Base-by-base conservation (phyloP, 2,113 vertebrate species). In the Thunnus maccoyii region DNA sequence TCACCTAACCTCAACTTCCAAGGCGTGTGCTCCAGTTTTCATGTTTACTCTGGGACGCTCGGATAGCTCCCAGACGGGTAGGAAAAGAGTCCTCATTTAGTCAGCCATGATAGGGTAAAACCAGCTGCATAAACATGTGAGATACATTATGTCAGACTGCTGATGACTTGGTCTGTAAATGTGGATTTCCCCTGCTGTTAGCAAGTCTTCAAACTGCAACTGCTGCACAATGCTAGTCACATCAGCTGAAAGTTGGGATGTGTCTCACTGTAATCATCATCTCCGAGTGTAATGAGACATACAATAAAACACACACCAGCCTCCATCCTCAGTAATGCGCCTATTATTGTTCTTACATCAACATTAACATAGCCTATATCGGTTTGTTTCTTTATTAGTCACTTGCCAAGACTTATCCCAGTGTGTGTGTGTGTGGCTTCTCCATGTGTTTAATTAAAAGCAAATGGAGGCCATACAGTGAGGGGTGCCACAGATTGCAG, bases 371-470 rank as follows among this genome's bases (percentile, higher is more conserved):
- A 15, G 5, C 47, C 12, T 20, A 25, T 41, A 47, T 75, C 78
- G 51, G 50, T 74, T 78, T 84, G 50, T 81, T 78, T 61, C 75
- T 86, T 81, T 80, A 72, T 82, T 69, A 76, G n/a, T 74, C 57
- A 27, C 60, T 76, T 70, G 67, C 72, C 72, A 64, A 56, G 32
- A 1, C n/a, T 76, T 47, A 51, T 32, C 44, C 44, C 0, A 41
- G 30, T 58, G 55, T 51, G 18, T 54, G 55, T 51, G 18, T 51
- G 18, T 73, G n/a, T n/a, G 18, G 78, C 56, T 72, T 76, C 76
- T 87, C 78, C 82, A 75, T 89, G 83, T 87, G 90, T 86, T 86
- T 87, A 89, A 93, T 92, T 90, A 91, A 88, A 86, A 91, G 78
- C 77, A 68, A 89, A 89, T 88, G 80, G 76, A 74, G 66, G 74